Evolutionary conservation across 2,888 invertebrate genomes (phyloP), one percentile per base, ranked within the genome.

Genomic region (Oligia latruncula): DNA sequence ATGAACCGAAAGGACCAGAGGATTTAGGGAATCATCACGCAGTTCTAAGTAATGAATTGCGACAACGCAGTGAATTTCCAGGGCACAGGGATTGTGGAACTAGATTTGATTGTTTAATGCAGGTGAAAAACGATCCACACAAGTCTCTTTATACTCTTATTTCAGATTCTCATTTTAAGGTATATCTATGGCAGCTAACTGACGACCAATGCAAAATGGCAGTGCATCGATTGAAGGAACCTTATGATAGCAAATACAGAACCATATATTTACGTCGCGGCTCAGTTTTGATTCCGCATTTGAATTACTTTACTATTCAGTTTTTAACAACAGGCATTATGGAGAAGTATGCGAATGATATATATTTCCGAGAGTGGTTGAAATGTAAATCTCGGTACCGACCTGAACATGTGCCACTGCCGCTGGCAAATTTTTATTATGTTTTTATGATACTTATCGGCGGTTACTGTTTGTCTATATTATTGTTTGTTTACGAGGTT

Each of bases 231-330:
- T 71, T 93, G 52, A 84, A 84, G 6, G 87, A 90, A 52, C 81
- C 91, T 0, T 76, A 87, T n/a, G 5, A 3, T 1, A 81, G 74
- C 29, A 40, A 89, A 20, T 82, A 87, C 4, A 29, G 88, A 74
- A 90, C 91, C 0, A 55, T 92, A 58, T 90, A 88, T 71, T 90
- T 93, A 52, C 90, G 92, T 5, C 90, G 91, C 35, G 94, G 93
- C 11, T 93, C 94, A 0, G 78, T 88, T 78, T 82, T 92, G n/a
- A 46, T 74, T 1, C 62, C 52, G 11, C 43, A 74, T 40, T 85
- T 88, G 4, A 23, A 90, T 73, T 62, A 78, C 0, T 90, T 90
- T 71, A 29, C 77, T 5, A 60, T 76, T n/a, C 72, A 43, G n/a
- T 17, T 88, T 1, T 74, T 15, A 4, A 55, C 86, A 9, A 73